Percentiles rank a stretch among this genome's conserved stretches.
Conservation (phyloP, 2,888 invertebrate genomes). For the Tanypteryx hageni region DNA sequence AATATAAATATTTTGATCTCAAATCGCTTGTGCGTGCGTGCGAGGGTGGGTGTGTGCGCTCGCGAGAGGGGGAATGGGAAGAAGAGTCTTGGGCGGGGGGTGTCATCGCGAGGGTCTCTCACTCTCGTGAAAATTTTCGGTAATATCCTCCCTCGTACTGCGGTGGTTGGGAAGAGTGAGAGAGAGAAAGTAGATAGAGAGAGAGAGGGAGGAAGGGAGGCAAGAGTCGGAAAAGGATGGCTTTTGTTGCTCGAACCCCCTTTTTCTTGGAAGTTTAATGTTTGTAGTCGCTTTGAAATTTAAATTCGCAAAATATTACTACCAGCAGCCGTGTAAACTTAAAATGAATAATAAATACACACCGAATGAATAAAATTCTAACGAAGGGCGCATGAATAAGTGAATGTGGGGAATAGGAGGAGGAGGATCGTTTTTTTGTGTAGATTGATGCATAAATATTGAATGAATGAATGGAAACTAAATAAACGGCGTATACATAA, state of each 20-base stretch:
- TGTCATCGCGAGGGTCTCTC: no score
- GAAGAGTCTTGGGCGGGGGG: no score
- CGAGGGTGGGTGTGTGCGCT: neutral
- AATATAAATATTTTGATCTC: slow-evolving; percentile 43
- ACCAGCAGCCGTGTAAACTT: slow-evolving; percentile 57
- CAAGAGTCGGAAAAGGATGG: no score
- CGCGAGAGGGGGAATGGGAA: neutral
- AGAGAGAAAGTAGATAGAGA: no score
- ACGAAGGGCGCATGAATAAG: slow-evolving; percentile 58
- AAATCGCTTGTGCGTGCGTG: neutral
- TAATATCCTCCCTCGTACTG: no score
- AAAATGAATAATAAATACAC: slow-evolving; percentile 63
- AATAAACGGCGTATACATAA: slow-evolving; percentile 61
- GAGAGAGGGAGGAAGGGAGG: no score
- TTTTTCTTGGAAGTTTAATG: slow-evolving; percentile 62
- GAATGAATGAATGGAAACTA: slow-evolving; percentile 60
- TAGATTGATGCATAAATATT: slow-evolving; percentile 63
- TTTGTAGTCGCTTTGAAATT: slow-evolving; percentile 63
- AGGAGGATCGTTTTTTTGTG: slow-evolving; percentile 38
- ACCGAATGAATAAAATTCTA: slow-evolving; percentile 50
- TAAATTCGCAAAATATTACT: slow-evolving; percentile 61
- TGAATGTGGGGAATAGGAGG: slow-evolving; percentile 33
- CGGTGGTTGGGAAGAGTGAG: no score
- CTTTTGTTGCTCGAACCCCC: neutral
- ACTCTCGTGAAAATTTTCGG: no score